Evolutionary conservation across 2,888 invertebrate species (phyloP).

Genomic region (Strigamia transsilvanica): DNA sequence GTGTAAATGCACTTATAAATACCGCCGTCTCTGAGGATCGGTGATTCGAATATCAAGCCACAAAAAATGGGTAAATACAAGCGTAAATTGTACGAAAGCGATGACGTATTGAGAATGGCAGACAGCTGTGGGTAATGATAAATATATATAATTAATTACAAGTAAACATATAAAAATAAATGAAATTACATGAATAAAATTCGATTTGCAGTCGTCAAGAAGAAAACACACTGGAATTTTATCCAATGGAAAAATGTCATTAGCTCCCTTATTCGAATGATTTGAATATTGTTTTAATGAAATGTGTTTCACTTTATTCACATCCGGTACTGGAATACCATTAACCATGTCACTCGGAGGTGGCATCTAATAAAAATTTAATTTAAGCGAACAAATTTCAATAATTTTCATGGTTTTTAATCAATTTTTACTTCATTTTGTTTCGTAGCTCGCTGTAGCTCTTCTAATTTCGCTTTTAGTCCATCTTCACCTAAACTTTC

Average conservation of each 20-base stretch:
- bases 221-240: constrained; percentile 78
- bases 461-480: constrained; percentile 71
- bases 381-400: constrained; percentile 51
- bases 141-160: constrained; percentile 53
- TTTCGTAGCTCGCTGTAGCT: constrained; percentile 74
- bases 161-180: not conserved
- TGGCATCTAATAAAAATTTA: constrained; percentile 67
- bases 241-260: constrained; percentile 60
- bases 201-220: constrained; percentile 80
- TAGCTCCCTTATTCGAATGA: constrained; percentile 53
- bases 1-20: constrained; percentile 61
- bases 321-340: constrained; percentile 78
- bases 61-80: constrained; percentile 79
- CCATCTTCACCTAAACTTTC: constrained; percentile 74
- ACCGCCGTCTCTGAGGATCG: constrained; percentile 69
- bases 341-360: constrained; percentile 77
- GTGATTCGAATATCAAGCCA: constrained; percentile 79
- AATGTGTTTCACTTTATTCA: constrained; percentile 74
- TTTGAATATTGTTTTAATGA: constrained; percentile 57
- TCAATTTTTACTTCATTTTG: constrained; percentile 74
- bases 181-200: constrained; percentile 77
- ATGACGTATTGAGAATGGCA: constrained; percentile 75
- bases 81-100: constrained; percentile 70
- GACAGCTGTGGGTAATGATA: constrained; percentile 71
- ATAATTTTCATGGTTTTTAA: not conserved